These are phyloP conservation scores for Caenorhabditis becei DNA, from an alignment of 2,888 invertebrate genomes.

Conservation along the genomic window DNA sequence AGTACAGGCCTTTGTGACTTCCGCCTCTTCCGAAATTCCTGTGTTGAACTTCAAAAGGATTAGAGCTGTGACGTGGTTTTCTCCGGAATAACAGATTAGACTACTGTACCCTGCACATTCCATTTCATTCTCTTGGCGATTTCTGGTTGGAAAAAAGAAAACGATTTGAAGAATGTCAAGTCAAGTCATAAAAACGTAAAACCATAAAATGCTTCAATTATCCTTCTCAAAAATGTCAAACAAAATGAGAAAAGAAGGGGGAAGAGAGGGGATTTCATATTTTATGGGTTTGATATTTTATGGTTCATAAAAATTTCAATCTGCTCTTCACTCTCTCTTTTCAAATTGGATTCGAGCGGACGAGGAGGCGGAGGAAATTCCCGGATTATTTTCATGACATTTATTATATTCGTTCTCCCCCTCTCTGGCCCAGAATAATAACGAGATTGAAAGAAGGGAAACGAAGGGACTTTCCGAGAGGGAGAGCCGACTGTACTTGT, in stretches of 20 bases:
- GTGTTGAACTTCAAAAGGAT: no score
- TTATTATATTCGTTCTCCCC: conserved; percentile 18
- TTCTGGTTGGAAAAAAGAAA: no score
- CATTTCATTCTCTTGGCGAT: no score
- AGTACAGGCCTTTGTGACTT: no score
- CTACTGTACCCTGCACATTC: no score
- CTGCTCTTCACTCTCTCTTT: conserved; percentile 9
- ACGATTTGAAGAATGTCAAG: background rate
- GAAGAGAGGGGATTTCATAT: no score
- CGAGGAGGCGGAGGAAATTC: background rate
- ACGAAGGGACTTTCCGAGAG: background rate
- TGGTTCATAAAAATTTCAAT: conserved; percentile 42
- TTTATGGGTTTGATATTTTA: conserved; percentile 3
- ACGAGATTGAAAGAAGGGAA: conserved; percentile 3
- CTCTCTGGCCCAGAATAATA: background rate
- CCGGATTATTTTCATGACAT: conserved; percentile 34
- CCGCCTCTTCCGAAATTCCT: no score
- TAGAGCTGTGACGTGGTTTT: no score
- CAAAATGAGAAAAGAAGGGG: conserved; percentile 13
- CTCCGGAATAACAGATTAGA: background rate
- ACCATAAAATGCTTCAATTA: background rate
- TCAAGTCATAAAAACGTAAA: background rate
- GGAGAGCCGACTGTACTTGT: background rate
- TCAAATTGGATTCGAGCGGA: no score
- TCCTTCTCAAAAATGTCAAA: background rate